Percentiles rank a stretch among this genome's conserved stretches.
Evolutionary conservation across 2,113 vertebrate species (phyloP).

Genomic region (Rousettus leschenaultii): DNA sequence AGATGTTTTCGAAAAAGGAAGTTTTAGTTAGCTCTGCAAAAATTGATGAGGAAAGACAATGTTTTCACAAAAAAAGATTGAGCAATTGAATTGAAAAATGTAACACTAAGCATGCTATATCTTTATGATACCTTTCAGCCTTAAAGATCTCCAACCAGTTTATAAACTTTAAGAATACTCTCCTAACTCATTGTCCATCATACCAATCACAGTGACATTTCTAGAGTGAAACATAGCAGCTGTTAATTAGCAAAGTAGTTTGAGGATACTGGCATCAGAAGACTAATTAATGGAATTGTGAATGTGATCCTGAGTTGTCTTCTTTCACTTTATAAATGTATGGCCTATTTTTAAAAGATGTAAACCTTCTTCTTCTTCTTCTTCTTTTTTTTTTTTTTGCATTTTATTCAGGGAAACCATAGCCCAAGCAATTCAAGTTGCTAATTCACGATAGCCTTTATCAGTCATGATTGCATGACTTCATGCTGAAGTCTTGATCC

Average conservation of each 20-base stretch:
- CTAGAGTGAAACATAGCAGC: neutral
- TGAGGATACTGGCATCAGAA: neutral
- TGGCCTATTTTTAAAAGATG: neutral
- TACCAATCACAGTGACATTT: neutral
- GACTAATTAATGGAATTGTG: neutral
- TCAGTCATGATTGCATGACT: neutral
- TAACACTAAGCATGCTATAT: slow-evolving; percentile 16
- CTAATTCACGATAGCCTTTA: neutral
- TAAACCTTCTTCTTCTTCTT: neutral
- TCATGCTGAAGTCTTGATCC: neutral
- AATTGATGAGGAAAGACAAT: slow-evolving; percentile 61
- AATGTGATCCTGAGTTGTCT: neutral
- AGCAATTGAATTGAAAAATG: slow-evolving; percentile 71
- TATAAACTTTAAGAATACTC: slow-evolving; percentile 50
- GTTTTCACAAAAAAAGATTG: slow-evolving; percentile 51
- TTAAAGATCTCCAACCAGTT: slow-evolving; percentile 48
- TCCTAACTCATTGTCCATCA: slow-evolving; percentile 9
- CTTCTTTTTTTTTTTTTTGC: neutral
- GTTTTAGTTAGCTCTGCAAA: slow-evolving; percentile 61
- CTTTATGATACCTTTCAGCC: slow-evolving; percentile 58
- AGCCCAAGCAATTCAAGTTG: neutral
- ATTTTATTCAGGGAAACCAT: slow-evolving; percentile 1
- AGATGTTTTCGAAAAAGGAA: slow-evolving; percentile 62
- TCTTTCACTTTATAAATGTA: neutral
- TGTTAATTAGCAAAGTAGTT: slow-evolving; percentile 45